Conservation (phyloP, 1,140 invertebrate species). For the Bombus consobrinus region DNA sequence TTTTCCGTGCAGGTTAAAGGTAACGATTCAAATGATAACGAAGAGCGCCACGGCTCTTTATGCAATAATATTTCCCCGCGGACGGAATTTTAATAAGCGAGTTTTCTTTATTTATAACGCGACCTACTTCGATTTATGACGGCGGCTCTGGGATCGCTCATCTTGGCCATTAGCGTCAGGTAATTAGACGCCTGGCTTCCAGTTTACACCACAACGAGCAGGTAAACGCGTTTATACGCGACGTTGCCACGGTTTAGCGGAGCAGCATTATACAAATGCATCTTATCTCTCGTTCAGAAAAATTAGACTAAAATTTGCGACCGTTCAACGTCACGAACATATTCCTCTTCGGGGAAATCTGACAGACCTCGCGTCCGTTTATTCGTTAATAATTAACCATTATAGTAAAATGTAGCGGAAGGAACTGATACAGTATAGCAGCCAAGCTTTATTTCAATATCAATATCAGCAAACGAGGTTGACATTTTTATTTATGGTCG, state of each 20-base stretch:
- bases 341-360: too few relatives aligned
- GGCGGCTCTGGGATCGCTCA: neutral
- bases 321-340: too few relatives aligned
- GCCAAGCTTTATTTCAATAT: too few relatives aligned
- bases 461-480: too few relatives aligned
- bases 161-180: slow-evolving; percentile 40
- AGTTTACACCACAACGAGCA: slow-evolving; percentile 3
- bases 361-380: neutral
- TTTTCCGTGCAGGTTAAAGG: slow-evolving; percentile 18
- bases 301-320: neutral
- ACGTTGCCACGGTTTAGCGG: neutral
- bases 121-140: slow-evolving; percentile 45
- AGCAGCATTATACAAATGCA: neutral
- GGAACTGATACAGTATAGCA: neutral
- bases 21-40: slow-evolving; percentile 50
- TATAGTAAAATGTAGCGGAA: neutral
- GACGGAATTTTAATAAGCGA: slow-evolving; percentile 36
- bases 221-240: neutral
- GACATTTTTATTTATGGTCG: neutral
- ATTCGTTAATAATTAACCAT: neutral
- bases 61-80: slow-evolving; percentile 12
- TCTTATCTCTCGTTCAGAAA: neutral
- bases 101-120: slow-evolving; percentile 35
- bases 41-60: slow-evolving; percentile 3
- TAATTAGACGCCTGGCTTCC: slow-evolving; percentile 35